Base-by-base conservation (phyloP, 2,113 vertebrate genomes). In the Cyanoderma ruficeps region DNA sequence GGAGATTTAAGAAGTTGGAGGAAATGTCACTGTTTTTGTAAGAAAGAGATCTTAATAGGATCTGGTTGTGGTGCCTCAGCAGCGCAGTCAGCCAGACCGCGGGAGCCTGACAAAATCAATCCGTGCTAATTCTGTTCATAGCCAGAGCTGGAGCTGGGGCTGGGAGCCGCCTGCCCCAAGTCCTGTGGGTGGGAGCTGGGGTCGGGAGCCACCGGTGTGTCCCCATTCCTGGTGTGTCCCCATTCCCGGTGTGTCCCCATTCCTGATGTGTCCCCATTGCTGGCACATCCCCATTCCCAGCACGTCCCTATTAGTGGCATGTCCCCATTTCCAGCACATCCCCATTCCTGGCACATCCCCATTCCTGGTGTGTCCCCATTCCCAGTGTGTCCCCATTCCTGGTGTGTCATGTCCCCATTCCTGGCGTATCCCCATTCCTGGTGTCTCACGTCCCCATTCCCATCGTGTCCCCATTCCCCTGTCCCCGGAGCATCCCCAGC, bases 161-260 rank as follows among this genome's bases (percentile, higher is more conserved):
- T 10, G 17, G 41, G 13, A 57, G 44, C 24, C 2, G 9, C 47
- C 63, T n/a, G 79, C 22, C 21, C 5, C 3, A 46, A 27, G 60
- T 13, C 15, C 50, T 42, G 70, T 0, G 7, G 28, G 33, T 0
- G 7, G 69, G 69, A 28, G 18, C 19, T 5, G 15, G 28, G 59
- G 3, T 13, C 0, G 3, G 70, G 20, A 57, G 30, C 60, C 11
- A 17, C 41, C 0, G 1, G 24, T 5, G 10, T 27, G 44, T 35
- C 64, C 41, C 30, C 5, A 30, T 30, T 39, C 25, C 19, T 1
- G 3, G 24, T 2, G 4, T n/a, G 16, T 27, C 11, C 22, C 44
- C 31, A 47, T n/a, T n/a, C 22, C 42, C 15, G 5, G 11, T 2
- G 2, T n/a, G 31, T 67, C 64, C 67, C 67, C 16, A 8, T 27